Conservation (phyloP, 2,113 vertebrate species). For the Tetrax tetrax region DNA sequence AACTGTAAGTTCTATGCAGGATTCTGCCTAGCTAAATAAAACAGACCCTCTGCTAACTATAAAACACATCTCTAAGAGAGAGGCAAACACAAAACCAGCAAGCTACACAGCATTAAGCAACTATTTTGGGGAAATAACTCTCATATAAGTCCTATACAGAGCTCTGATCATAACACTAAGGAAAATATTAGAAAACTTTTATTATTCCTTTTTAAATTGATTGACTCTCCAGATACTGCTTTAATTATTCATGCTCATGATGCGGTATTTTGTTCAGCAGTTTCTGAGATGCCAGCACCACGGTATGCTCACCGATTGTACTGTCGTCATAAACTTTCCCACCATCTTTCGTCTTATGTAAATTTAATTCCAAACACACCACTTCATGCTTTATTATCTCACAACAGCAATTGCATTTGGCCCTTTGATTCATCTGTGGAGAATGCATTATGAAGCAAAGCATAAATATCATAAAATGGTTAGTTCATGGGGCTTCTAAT, state of each 20-base stretch:
- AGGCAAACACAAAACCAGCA: neutral
- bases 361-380: conserved; percentile 76
- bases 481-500: conserved; percentile 82
- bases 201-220: conserved; percentile 35
- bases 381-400: conserved; percentile 80
- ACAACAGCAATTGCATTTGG: conserved; percentile 77
- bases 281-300: conserved; percentile 39
- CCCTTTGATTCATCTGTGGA: conserved; percentile 81
- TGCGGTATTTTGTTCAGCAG: neutral
- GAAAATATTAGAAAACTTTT: conserved; percentile 11
- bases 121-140: neutral
- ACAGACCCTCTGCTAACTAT: neutral
- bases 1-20: neutral
- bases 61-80: neutral
- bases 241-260: conserved; percentile 50
- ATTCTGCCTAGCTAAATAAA: neutral
- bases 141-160: neutral
- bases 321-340: conserved; percentile 67
- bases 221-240: conserved; percentile 14
- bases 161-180: neutral
- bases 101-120: neutral
- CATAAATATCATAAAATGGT: conserved; percentile 78
- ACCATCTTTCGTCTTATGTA: conserved; percentile 77
- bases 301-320: conserved; percentile 18
- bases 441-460: conserved; percentile 81